These are phyloP conservation scores for Nephrotoma guestfalica DNA, from an alignment of 2,888 invertebrate genomes.

Conservation along the genomic window DNA sequence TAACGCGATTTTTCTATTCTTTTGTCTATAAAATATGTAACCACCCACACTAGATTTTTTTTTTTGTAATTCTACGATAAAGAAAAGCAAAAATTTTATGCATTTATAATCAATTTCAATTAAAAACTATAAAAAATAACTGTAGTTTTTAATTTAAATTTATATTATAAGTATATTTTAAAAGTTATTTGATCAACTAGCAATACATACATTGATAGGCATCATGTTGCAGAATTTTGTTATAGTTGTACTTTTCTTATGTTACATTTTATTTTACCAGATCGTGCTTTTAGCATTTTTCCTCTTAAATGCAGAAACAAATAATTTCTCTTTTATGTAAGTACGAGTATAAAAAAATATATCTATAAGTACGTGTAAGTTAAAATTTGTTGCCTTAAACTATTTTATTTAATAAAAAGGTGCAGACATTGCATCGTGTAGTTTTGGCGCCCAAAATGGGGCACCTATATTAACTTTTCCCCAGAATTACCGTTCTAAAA, in stretches of 20 bases:
- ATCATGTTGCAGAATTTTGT: neutral
- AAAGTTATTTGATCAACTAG: neutral
- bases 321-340: neutral
- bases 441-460: too few relatives aligned
- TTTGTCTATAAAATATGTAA: neutral
- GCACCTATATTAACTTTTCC: too few relatives aligned
- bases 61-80: neutral
- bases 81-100: neutral
- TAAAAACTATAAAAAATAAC: neutral
- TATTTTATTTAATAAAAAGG: neutral
- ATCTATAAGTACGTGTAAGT: neutral
- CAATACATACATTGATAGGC: neutral
- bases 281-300: neutral
- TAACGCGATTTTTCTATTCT: neutral
- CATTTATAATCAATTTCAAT: neutral
- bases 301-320: neutral
- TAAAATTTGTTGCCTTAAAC: neutral
- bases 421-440: neutral
- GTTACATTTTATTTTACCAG: neutral
- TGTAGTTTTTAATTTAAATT: neutral
- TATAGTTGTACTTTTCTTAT: neutral
- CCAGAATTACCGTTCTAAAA: too few relatives aligned
- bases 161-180: neutral
- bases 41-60: neutral
- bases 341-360: neutral